Conservation (phyloP, 1,140 invertebrate genomes). For the Cyclargus thomasi region DNA sequence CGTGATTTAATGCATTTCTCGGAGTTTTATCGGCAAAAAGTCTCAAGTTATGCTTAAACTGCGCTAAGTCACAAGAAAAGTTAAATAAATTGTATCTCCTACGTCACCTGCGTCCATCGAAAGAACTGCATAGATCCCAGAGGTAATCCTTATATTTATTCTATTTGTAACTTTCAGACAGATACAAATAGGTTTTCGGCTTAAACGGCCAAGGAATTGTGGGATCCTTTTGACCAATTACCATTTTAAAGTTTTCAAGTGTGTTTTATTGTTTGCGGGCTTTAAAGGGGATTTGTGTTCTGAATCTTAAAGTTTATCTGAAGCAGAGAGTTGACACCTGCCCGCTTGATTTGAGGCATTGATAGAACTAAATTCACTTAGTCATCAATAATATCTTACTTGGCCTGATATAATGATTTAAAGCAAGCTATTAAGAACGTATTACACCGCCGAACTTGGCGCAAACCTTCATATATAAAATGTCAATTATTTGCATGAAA, state of each 20-base stretch:
- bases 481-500: no score
- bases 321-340: no score
- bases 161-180: slow-evolving; percentile 4
- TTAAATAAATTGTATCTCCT: slow-evolving; percentile 5
- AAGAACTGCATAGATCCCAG: neutral
- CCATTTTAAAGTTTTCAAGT: neutral
- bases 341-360: no score
- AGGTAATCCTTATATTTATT: neutral
- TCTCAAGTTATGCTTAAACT: neutral
- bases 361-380: no score
- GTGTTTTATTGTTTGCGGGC: neutral
- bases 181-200: slow-evolving; percentile 9
- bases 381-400: no score
- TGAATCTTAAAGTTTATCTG: neutral
- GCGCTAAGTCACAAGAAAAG: slow-evolving; percentile 4
- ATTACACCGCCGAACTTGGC: no score
- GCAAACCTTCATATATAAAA: no score
- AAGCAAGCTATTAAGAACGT: no score
- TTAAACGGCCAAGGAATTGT: neutral
- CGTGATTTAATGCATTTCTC: neutral
- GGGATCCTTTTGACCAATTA: neutral
- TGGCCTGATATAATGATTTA: no score
- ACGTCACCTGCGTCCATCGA: neutral
- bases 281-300: neutral
- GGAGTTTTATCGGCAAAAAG: neutral